These are phyloP conservation scores for Hycleus phaleratus DNA, from an alignment of 1,140 invertebrate species.

Conservation along the genomic window DNA sequence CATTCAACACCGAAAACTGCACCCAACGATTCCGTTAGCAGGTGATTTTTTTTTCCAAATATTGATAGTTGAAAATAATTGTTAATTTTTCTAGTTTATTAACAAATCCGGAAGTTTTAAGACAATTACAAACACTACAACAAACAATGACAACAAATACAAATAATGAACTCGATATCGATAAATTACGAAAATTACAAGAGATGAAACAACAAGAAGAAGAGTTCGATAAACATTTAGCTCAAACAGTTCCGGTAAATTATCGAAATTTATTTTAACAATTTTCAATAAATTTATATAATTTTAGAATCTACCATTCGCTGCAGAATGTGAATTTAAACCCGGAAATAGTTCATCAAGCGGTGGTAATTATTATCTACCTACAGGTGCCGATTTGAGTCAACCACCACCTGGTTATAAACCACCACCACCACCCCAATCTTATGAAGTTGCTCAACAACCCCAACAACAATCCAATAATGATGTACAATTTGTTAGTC, in stretches of 20 bases:
- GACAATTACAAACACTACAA: constrained; percentile 61
- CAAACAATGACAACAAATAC: constrained; percentile 36
- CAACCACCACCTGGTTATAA: constrained; percentile 51
- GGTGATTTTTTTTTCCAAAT: constrained; percentile 15
- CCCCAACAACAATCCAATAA: constrained; percentile 22
- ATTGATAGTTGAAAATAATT: background rate
- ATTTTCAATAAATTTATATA: constrained; percentile 7
- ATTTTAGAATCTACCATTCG: constrained; percentile 55
- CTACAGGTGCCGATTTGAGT: constrained; percentile 43
- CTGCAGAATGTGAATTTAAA: constrained; percentile 59
- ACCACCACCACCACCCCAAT: constrained; percentile 22
- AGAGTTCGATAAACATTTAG: constrained; percentile 71
- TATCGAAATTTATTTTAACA: background rate
- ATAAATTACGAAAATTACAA: constrained; percentile 59
- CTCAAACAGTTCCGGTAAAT: constrained; percentile 57
- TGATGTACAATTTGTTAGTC: constrained; percentile 46
- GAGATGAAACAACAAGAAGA: constrained; percentile 69
- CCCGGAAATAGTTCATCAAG: constrained; percentile 38
- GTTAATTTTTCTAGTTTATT: constrained; percentile 49
- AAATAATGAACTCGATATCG: constrained; percentile 55
- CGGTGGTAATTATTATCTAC: constrained; percentile 24
- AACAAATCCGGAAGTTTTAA: constrained; percentile 65
- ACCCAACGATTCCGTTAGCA: constrained; percentile 27
- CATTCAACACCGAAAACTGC: constrained; percentile 34
- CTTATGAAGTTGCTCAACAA: constrained; percentile 14